These are phyloP conservation scores for Magallana ariakensis DNA, from an alignment of 1,140 invertebrate genomes.

Conservation along the genomic window DNA sequence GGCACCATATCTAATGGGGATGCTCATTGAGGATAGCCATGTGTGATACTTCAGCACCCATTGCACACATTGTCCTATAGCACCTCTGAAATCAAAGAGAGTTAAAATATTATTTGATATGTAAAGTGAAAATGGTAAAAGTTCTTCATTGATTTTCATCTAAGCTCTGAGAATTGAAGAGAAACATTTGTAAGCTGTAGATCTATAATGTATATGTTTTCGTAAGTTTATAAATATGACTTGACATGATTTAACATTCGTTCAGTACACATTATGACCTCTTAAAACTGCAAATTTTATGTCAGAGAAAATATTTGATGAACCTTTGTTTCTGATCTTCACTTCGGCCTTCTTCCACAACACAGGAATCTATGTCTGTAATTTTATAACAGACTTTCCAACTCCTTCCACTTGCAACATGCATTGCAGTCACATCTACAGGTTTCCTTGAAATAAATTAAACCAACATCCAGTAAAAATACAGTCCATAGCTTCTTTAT, in stretches of 20 bases:
- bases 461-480: no score
- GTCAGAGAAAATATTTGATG: no score
- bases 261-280: no score
- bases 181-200: no score
- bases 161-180: no score
- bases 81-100: neutral
- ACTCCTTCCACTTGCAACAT: conserved; percentile 1
- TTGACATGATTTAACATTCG: no score
- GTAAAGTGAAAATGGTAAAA: no score
- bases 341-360: neutral
- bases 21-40: neutral
- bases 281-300: no score
- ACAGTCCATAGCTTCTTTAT: no score
- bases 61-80: neutral
- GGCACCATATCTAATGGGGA: conserved; percentile 1
- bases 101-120: neutral
- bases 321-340: neutral
- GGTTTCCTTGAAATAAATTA: neutral
- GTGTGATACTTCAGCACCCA: neutral
- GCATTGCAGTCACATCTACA: conserved; percentile 2
- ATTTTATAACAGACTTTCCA: neutral
- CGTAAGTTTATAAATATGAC: no score
- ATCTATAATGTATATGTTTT: no score
- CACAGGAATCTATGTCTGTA: neutral
- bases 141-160: no score